Base-by-base conservation (phyloP, 2,113 vertebrate genomes). In the Odontesthes bonariensis region DNA sequence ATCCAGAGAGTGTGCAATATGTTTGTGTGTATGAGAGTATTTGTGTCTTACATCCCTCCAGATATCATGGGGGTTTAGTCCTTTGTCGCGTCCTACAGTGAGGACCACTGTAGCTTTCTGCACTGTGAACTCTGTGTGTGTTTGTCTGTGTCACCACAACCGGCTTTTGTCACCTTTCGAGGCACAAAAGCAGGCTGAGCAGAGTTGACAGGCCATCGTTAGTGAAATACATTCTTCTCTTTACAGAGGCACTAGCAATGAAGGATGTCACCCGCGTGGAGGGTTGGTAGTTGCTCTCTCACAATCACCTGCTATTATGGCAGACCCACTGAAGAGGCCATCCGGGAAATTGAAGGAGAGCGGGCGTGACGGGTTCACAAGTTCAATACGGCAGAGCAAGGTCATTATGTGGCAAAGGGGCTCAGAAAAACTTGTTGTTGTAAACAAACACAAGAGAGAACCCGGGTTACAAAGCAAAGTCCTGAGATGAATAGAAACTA, bases 291-390 rank as follows among this genome's bases (percentile, higher is more conserved):
- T 38, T 35, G 63, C 74, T 74, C 79, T 80, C 20, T 47, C 52
- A 59, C 85, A 82, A 85, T 90, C 88, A 88, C 83, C 83, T 82
- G 84, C 82, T 73, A 87, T 91, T 77, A 86, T 12, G 9, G 65
- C 19, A 1, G 33, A 31, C 57, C 60, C 69, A 20, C 27, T 42
- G 75, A 82, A 83, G 81, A 85, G 85, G 57, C 77, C 80, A 35
- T 79, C 58, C 69, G 57, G 56, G 57, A 84, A 83, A 89, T 64
- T 74, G 80, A 85, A 27, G 79, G 75, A 82, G 82, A 83, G 67
- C 17, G 16, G 47, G 60, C 76, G 79, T 68, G 86, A 87, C 35
- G 46, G 73, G 87, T 88, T 89, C 81, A 82, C 55, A 57, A 77
- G 82, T 86, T 89, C 77, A 89, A 14, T 57, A 42, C 82, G 49